Evolutionary conservation across 2,888 invertebrate genomes (phyloP).

Genomic region (Adineta ricciae): DNA sequence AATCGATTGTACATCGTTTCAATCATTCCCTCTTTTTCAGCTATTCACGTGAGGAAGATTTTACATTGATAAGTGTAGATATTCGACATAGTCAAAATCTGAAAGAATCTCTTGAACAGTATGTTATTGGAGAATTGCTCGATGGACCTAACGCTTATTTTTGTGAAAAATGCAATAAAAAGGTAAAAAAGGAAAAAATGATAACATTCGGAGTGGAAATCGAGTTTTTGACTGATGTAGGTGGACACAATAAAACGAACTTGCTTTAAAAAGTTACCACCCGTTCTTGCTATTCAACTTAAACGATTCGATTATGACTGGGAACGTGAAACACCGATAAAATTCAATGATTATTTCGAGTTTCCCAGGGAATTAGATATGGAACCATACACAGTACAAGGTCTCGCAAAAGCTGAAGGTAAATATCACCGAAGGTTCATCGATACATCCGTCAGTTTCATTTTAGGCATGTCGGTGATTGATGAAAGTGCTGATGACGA

Average conservation of each 20-base stretch:
- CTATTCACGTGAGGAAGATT: conserved; percentile 95
- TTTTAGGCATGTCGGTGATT: background rate
- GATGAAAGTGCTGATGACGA: background rate
- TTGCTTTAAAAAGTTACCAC: conserved; percentile 89
- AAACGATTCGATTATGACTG: conserved; percentile 97
- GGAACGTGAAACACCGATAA: conserved; percentile 89
- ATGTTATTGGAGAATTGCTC: conserved; percentile 86
- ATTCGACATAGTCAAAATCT: conserved; percentile 90
- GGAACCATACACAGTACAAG: conserved; percentile 92
- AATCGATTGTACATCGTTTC: background rate
- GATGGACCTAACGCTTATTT: conserved; percentile 97
- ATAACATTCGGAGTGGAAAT: too few species aligned
- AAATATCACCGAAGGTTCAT: background rate
- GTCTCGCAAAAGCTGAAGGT: conserved; percentile 80
- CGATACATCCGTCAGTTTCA: background rate
- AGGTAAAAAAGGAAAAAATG: conserved; percentile 56
- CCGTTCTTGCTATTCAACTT: conserved; percentile 86
- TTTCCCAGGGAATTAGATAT: conserved; percentile 91
- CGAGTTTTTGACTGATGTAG: too few species aligned
- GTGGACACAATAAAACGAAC: conserved; percentile 82
- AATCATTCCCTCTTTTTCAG: background rate
- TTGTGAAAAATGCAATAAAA: conserved; percentile 96
- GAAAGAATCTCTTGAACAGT: conserved; percentile 89
- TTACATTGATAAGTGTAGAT: conserved; percentile 91
- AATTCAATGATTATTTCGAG: conserved; percentile 98